Percentiles rank a stretch among this genome's conserved stretches.
These are phyloP conservation scores for Smittia aterrima DNA, from an alignment of 2,888 invertebrate genomes.

Conservation along the genomic window DNA sequence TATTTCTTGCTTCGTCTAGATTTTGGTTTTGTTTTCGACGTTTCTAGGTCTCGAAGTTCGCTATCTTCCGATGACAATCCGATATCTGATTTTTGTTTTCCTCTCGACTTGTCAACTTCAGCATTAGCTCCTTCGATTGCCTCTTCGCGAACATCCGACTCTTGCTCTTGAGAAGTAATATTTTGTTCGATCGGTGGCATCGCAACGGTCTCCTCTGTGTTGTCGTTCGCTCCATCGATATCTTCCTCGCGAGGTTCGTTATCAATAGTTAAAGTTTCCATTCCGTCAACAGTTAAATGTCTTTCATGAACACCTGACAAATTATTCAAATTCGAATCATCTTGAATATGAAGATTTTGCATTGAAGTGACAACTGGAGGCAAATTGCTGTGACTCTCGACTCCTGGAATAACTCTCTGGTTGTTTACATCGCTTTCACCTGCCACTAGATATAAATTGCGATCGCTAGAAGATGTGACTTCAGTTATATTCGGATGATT, in stretches of 20 bases:
- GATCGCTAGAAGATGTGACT: constrained; percentile 45
- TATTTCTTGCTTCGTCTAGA: constrained; percentile 29
- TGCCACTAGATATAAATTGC: constrained; percentile 50
- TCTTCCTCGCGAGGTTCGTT: constrained; percentile 57
- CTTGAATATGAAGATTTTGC: constrained; percentile 36
- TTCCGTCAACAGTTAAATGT: constrained; percentile 29
- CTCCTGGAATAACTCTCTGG: constrained; percentile 59
- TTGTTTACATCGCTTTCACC: constrained; percentile 47
- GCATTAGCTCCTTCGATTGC: constrained; percentile 57
- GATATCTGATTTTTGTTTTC: constrained; percentile 43
- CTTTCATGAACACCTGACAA: constrained; percentile 46
- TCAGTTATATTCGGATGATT: constrained; percentile 30
- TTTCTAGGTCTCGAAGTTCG: constrained; percentile 34
- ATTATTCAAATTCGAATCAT: constrained; percentile 47
- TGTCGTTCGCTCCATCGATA: constrained; percentile 60
- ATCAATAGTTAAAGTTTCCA: background rate
- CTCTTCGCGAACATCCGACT: constrained; percentile 54
- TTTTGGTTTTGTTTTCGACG: constrained; percentile 10
- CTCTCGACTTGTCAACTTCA: constrained; percentile 47
- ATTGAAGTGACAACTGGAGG: constrained; percentile 43
- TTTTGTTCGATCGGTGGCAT: background rate
- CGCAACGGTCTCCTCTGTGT: constrained; percentile 52
- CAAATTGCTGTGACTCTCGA: constrained; percentile 55
- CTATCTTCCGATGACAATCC: constrained; percentile 29
- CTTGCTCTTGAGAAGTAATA: constrained; percentile 41